A percentile compares a stretch with the other conserved stretches of the same genome.
Conservation (phyloP, 1,140 invertebrate species). For the Calephelis nemesis region DNA sequence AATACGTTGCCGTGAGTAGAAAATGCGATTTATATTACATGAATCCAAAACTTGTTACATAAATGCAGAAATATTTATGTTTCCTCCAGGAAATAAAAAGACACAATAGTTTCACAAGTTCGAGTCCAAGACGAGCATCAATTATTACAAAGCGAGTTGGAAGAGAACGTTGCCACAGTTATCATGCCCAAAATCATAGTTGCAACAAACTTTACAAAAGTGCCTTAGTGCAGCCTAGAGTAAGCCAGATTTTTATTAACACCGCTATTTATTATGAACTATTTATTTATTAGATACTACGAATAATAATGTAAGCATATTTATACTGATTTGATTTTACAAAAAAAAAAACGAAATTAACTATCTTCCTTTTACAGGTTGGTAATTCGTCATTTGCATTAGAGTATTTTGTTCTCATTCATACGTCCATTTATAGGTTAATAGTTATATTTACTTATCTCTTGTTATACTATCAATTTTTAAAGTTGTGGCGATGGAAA, state of each 20-base stretch:
- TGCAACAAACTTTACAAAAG: constrained; percentile 32
- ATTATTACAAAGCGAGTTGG: constrained; percentile 47
- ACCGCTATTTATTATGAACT: too few relatives aligned
- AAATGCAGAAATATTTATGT: background rate
- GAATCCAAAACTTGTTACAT: background rate
- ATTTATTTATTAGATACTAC: too few relatives aligned
- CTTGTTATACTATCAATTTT: too few relatives aligned
- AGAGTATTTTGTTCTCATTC: too few relatives aligned
- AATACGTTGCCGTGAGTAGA: background rate
- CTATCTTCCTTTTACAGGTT: too few relatives aligned
- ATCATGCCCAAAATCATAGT: constrained; percentile 46
- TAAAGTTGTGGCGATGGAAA: too few relatives aligned
- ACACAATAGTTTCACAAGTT: constrained; percentile 59
- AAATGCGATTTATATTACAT: background rate
- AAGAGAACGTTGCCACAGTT: constrained; percentile 63
- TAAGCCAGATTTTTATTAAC: constrained; percentile 16
- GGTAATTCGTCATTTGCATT: too few relatives aligned
- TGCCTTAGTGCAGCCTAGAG: constrained; percentile 30
- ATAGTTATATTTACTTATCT: too few relatives aligned
- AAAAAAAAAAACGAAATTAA: too few relatives aligned
- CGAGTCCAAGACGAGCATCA: constrained; percentile 41
- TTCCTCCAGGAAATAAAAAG: constrained; percentile 49
- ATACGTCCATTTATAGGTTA: too few relatives aligned
- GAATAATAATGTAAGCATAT: too few relatives aligned
- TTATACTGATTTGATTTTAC: too few relatives aligned